Base-by-base conservation (phyloP, 2,797 vertebrate species). In the Adelosebastes latens region DNA sequence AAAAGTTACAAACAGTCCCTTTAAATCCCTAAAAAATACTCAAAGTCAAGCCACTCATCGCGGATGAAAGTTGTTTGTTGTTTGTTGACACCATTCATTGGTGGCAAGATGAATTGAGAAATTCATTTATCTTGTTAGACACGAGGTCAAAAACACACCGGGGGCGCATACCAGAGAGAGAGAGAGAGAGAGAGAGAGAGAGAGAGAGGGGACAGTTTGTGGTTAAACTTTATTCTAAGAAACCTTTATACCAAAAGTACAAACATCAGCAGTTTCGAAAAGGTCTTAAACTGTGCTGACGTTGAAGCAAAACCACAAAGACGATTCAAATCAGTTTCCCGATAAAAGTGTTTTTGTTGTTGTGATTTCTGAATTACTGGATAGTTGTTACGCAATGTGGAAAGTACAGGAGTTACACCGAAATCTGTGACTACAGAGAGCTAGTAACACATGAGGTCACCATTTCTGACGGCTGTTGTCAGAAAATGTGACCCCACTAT, bases 221-320 rank as follows among this genome's bases (percentile, higher is more conserved):
- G 10, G 9, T 2, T 39, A 0, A 39, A 46, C 29, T 68, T 56
- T 31, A 55, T 25, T 63, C 25, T 6, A 24, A 63, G 36, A 5
- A n/a, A 22, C 6, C 9, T 74, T 78, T 78, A 55, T 56, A 31
- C 27, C 36, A 5, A 3, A 66, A 64, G 42, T 4, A 75, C 74
- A 84, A 80, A 67, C 22, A 22, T 16, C 10, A 64, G 24, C 3
- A 13, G 8, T 42, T 56, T n/a, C 4, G 9, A 9, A 53, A 66
- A 36, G 2, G 9, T 32, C n/a, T 49, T 5, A 60, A 8, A 31
- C 6, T 11, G 20, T 31, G 20, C 58, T 79, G 77, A 79, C 42
- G n/a, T 49, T 68, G 3, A 75, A 27, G 39, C 66, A 1, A 65
- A 72, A 84, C 53, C 75, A 59, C 56, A 63, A 58, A 31, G 72